phyloP scores from a whole-genome alignment of 2,113 vertebrate genomes.

The Gadus chalcogrammus region DNA sequence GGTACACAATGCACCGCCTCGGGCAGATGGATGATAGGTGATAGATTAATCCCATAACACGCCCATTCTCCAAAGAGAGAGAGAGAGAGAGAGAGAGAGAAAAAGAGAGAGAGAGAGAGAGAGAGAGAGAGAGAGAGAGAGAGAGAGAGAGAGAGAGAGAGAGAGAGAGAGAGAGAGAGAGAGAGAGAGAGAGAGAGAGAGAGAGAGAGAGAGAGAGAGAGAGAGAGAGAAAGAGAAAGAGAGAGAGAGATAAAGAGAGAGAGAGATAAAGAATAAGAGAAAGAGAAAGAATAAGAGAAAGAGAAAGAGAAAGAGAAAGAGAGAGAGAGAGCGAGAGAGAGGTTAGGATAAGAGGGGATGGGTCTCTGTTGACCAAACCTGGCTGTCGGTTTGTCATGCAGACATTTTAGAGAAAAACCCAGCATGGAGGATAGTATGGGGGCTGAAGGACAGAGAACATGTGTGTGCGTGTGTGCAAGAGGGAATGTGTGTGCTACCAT shows the following conservation, averaged over 20 bases:
- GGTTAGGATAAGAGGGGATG: too few species aligned
- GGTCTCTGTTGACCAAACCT: constrained; percentile 34
- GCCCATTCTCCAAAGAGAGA: neutral
- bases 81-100: neutral
- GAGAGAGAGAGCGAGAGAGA: too few species aligned
- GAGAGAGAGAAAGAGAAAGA: neutral
- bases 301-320: too few species aligned
- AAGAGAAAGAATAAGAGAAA: too few species aligned
- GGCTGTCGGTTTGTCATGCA: constrained; percentile 39
- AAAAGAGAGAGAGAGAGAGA: neutral
- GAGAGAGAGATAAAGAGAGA: neutral
- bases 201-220: neutral
- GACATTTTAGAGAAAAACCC: constrained; percentile 17
- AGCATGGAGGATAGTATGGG: constrained; percentile 9
- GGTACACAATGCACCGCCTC: too few species aligned
- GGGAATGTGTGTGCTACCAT: constrained; percentile 9
- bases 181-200: too few species aligned
- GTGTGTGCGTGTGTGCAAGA: neutral
- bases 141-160: neutral
- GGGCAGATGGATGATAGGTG: neutral
- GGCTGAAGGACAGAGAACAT: neutral
- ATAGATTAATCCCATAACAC: neutral
- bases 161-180: neutral
- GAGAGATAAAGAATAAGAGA: neutral
- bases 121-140: neutral